Conservation (phyloP, 1,140 invertebrate genomes). For the Zophobas morio region DNA sequence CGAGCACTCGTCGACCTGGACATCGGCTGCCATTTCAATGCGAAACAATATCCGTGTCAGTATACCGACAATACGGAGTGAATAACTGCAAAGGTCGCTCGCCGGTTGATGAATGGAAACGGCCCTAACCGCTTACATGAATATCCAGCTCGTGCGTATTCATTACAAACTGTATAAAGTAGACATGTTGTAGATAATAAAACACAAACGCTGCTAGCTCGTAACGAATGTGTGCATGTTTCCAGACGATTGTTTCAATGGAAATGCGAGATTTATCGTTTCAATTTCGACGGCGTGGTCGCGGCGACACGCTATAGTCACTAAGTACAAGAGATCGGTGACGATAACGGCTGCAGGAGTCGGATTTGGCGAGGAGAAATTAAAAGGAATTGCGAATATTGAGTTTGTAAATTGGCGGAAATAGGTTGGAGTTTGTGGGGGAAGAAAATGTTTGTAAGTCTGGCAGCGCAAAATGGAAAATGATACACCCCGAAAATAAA, state of each 20-base stretch:
- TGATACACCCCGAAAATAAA: too few species aligned
- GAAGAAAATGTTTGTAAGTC: too few species aligned
- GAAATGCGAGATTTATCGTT: slow-evolving; percentile 39
- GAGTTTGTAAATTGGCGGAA: too few species aligned
- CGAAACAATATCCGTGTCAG: background rate
- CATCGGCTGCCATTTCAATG: slow-evolving; percentile 7
- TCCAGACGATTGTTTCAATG: slow-evolving; percentile 38
- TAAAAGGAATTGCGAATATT: too few species aligned
- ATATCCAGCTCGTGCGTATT: slow-evolving; percentile 25
- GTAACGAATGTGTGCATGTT: slow-evolving; percentile 29
- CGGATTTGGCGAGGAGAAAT: too few species aligned
- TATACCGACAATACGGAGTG: background rate
- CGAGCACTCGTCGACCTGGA: slow-evolving; percentile 3
- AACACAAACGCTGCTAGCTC: slow-evolving; percentile 17
- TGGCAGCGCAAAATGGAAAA: too few species aligned
- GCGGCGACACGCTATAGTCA: background rate
- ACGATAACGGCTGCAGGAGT: slow-evolving; percentile 8
- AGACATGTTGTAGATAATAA: slow-evolving; percentile 40
- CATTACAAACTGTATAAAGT: slow-evolving; percentile 22
- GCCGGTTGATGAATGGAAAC: slow-evolving; percentile 28
- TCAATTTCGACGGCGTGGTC: slow-evolving; percentile 34
- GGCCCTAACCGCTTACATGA: background rate
- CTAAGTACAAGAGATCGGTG: slow-evolving; percentile 1
- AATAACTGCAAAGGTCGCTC: background rate
- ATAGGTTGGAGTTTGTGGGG: too few species aligned